These are phyloP conservation scores for Macrostomum lignano DNA, from an alignment of 1,140 invertebrate genomes.

Conservation along the genomic window DNA sequence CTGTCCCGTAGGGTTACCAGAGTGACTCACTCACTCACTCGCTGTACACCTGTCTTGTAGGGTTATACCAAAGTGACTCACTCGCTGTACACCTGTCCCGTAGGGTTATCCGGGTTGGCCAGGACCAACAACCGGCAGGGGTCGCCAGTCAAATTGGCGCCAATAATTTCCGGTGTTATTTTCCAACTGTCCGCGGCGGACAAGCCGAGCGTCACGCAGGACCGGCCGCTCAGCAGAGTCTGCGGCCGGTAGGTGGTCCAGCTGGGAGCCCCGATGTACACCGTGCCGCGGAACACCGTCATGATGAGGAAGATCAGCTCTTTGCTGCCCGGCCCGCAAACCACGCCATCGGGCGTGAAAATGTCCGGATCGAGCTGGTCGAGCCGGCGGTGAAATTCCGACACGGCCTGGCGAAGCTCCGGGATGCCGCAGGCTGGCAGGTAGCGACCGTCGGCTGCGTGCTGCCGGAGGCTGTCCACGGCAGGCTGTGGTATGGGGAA, in stretches of 20 bases:
- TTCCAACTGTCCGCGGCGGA: too few species aligned
- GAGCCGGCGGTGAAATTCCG: constrained; percentile 15
- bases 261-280: constrained; percentile 10
- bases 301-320: constrained; percentile 20
- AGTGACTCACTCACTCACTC: too few species aligned
- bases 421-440: constrained; percentile 17
- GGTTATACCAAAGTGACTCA: too few species aligned
- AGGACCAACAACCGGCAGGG: too few species aligned
- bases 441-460: constrained; percentile 18
- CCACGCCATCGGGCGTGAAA: constrained; percentile 13
- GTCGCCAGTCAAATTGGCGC: too few species aligned
- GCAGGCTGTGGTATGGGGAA: constrained; percentile 17
- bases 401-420: constrained; percentile 13
- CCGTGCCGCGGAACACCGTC: constrained; percentile 21
- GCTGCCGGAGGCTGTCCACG: constrained; percentile 12
- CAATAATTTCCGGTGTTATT: too few species aligned
- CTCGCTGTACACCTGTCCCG: too few species aligned
- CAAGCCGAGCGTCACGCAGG: too few species aligned
- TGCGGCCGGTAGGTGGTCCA: constrained; percentile 23
- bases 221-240: constrained; percentile 11
- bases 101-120: too few species aligned
- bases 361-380: constrained; percentile 12
- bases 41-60: too few species aligned
- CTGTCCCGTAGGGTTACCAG: too few species aligned
- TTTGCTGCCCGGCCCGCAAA: constrained; percentile 22